Conservation (phyloP, 2,888 invertebrate genomes). For the Blera fallax region DNA sequence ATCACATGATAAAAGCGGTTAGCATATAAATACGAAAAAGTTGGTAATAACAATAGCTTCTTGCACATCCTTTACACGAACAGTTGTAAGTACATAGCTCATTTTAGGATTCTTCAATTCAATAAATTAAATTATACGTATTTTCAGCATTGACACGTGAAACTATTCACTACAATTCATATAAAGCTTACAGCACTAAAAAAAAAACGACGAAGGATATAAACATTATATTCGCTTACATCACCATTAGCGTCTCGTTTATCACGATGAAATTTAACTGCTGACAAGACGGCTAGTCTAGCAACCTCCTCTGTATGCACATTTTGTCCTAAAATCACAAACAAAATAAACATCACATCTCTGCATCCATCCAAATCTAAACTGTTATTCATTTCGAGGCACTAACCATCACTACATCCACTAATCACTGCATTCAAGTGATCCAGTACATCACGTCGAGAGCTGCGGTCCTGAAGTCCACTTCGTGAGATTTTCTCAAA, state of each 20-base stretch:
- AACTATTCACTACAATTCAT: neutral
- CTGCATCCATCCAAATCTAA: neutral
- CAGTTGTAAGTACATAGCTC: no score
- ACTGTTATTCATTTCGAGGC: neutral
- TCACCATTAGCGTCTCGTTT: slow-evolving; percentile 78
- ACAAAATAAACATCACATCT: neutral
- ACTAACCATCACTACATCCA: slow-evolving; percentile 84
- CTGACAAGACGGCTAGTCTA: slow-evolving; percentile 79
- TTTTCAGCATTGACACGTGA: neutral
- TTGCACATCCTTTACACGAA: no score
- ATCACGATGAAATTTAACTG: slow-evolving; percentile 80
- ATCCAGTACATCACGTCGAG: slow-evolving; percentile 87
- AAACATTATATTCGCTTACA: slow-evolving; percentile 74
- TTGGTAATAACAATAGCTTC: no score
- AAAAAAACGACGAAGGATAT: no score
- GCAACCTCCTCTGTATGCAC: slow-evolving; percentile 80
- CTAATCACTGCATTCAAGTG: slow-evolving; percentile 90
- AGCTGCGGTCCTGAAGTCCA: slow-evolving; percentile 87
- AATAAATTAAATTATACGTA: no score
- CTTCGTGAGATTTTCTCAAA: slow-evolving; percentile 88
- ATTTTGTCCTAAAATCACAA: slow-evolving; percentile 77
- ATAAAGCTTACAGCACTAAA: neutral
- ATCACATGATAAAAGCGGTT: no score
- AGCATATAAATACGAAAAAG: no score
- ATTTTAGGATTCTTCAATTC: no score